Conservation (phyloP, 2,888 invertebrate genomes). For the Ceratothoa steindachneri region DNA sequence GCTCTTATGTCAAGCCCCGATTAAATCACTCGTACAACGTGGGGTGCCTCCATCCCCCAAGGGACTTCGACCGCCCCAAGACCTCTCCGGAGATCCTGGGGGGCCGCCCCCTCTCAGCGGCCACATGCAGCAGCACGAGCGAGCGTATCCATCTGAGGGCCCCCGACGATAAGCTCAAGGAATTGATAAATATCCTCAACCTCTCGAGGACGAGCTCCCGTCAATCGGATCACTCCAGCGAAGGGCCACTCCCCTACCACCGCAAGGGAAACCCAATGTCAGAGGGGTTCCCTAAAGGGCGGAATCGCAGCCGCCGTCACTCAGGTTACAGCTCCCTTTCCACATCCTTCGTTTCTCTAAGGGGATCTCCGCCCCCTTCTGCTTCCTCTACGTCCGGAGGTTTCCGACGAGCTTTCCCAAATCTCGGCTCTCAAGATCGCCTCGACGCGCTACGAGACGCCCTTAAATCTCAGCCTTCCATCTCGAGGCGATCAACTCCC, state of each 20-base stretch:
- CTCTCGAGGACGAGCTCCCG: slow-evolving; percentile 27
- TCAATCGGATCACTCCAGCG: slow-evolving; percentile 11
- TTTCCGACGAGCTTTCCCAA: slow-evolving; percentile 24
- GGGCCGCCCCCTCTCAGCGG: slow-evolving; percentile 25
- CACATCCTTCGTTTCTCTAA: slow-evolving; percentile 24
- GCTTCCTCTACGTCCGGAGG: slow-evolving; percentile 9
- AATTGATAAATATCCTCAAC: slow-evolving; percentile 31
- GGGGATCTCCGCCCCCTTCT: slow-evolving; percentile 29
- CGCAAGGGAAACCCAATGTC: neutral
- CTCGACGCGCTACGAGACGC: slow-evolving; percentile 23
- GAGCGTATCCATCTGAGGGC: slow-evolving; percentile 28
- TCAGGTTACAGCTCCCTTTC: slow-evolving; percentile 22
- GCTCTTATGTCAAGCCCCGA: slow-evolving; percentile 10
- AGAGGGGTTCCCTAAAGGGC: neutral
- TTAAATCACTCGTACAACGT: slow-evolving; percentile 37
- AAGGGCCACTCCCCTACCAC: neutral
- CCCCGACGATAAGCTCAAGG: slow-evolving; percentile 34
- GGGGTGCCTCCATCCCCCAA: slow-evolving; percentile 20
- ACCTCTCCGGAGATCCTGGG: slow-evolving; percentile 53
- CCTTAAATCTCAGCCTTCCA: slow-evolving; percentile 22
- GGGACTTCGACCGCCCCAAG: slow-evolving; percentile 52
- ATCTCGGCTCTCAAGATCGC: slow-evolving; percentile 31
- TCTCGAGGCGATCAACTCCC: slow-evolving; percentile 27
- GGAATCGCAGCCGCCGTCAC: neutral
- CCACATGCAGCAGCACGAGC: slow-evolving; percentile 15